These are phyloP conservation scores for Hetaerina titia DNA, from an alignment of 2,888 invertebrate genomes.

Conservation along the genomic window DNA sequence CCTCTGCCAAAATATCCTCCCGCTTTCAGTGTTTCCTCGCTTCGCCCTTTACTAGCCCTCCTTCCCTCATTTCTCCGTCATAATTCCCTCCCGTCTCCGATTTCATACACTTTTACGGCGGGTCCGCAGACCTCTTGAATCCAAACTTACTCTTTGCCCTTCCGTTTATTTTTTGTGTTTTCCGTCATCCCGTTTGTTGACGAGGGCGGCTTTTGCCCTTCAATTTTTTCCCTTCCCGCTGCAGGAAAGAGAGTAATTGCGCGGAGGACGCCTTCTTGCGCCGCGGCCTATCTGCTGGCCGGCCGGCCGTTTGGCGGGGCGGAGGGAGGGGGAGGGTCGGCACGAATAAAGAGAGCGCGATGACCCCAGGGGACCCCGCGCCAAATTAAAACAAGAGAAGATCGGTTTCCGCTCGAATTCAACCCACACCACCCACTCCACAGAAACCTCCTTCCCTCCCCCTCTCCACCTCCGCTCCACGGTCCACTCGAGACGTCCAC, in stretches of 20 bases:
- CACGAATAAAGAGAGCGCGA: constrained; percentile 40
- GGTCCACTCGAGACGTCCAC: not conserved
- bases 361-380: constrained; percentile 38
- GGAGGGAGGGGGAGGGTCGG: not conserved
- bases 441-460: not conserved
- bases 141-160: not conserved
- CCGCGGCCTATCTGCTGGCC: not conserved
- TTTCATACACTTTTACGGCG: not conserved
- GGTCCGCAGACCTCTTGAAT: not conserved
- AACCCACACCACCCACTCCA: not conserved
- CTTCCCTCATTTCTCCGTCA: not conserved
- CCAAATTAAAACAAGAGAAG: constrained; percentile 48
- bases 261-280: not conserved
- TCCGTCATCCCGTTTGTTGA: not conserved
- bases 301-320: constrained; percentile 16
- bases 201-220: constrained; percentile 23
- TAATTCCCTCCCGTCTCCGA: not conserved
- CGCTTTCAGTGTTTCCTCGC: not conserved
- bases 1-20: not conserved
- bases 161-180: not conserved
- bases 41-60: not conserved
- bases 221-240: not conserved
- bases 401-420: constrained; percentile 39
- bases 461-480: not conserved
- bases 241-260: not conserved